phyloP scores from a whole-genome alignment of 2,797 vertebrate species.

The Hybognathus amarus region DNA sequence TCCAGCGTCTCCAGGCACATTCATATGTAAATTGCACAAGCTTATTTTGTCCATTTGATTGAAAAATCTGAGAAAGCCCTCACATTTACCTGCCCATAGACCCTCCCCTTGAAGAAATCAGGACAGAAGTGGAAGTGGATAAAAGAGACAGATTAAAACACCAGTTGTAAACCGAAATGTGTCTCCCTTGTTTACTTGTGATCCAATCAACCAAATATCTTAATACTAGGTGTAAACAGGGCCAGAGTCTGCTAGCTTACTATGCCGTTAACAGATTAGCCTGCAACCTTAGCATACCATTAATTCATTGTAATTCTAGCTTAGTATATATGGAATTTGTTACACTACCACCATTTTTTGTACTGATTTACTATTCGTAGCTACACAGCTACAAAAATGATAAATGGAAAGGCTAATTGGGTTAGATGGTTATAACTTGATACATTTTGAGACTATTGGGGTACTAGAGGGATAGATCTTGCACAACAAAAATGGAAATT shows the following conservation, averaged over 20 bases:
- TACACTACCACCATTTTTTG: background rate
- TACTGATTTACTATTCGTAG: background rate
- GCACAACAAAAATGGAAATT: background rate
- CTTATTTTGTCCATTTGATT: no score
- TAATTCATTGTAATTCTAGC: background rate
- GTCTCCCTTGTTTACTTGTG: no score
- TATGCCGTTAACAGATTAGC: background rate
- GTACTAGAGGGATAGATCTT: background rate
- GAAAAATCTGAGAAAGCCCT: no score
- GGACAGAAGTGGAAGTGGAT: no score
- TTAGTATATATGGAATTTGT: background rate
- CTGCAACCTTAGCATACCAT: background rate
- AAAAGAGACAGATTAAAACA: no score
- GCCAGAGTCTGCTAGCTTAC: background rate
- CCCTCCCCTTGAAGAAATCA: no score
- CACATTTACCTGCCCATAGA: no score
- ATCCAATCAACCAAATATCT: no score
- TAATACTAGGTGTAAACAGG: no score
- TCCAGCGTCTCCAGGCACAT: no score
- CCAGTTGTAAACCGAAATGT: no score
- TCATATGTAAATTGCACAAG: no score
- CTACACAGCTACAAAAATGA: background rate
- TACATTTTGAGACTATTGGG: background rate
- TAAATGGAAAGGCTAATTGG: background rate
- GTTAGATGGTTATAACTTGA: background rate